Evolutionary conservation across 2,888 invertebrate genomes (phyloP).

Genomic region (Aphidius colemani): DNA sequence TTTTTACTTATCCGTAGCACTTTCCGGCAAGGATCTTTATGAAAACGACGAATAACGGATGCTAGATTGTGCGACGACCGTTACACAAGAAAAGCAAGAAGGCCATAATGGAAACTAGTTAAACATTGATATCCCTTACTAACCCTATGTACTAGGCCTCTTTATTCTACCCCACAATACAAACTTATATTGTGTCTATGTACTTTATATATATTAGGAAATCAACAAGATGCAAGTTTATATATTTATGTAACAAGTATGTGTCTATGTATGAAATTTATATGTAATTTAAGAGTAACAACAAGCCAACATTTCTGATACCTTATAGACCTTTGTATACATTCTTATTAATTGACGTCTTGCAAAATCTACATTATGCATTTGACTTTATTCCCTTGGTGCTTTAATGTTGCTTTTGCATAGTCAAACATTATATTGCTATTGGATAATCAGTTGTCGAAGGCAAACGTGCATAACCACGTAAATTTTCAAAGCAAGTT

Average conservation of each 20-base stretch:
- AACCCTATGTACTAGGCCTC: too few species aligned
- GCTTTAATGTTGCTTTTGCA: slow-evolving; percentile 34
- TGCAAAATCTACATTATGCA: slow-evolving; percentile 51
- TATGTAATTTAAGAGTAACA: too few species aligned
- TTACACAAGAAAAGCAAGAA: slow-evolving; percentile 29
- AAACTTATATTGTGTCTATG: too few species aligned
- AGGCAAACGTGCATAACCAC: background rate
- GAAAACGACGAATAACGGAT: slow-evolving; percentile 29
- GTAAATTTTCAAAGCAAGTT: background rate
- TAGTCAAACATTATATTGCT: slow-evolving; percentile 2
- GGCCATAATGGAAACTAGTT: slow-evolving; percentile 57
- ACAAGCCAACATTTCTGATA: slow-evolving; percentile 40
- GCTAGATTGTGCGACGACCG: slow-evolving; percentile 23
- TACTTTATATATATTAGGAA: too few species aligned
- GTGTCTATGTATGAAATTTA: too few species aligned
- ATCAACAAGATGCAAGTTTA: too few species aligned
- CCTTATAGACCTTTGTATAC: slow-evolving; percentile 55
- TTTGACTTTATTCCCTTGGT: slow-evolving; percentile 44
- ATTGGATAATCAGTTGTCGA: slow-evolving; percentile 14
- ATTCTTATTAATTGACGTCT: slow-evolving; percentile 59
- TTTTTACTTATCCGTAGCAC: slow-evolving; percentile 41
- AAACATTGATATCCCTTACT: slow-evolving; percentile 56
- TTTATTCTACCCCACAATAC: too few species aligned
- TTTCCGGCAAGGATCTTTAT: slow-evolving; percentile 30
- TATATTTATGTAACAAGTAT: too few species aligned